These are phyloP conservation scores for Leptonema lineaticorne DNA, from an alignment of 1,140 invertebrate genomes.

Conservation along the genomic window DNA sequence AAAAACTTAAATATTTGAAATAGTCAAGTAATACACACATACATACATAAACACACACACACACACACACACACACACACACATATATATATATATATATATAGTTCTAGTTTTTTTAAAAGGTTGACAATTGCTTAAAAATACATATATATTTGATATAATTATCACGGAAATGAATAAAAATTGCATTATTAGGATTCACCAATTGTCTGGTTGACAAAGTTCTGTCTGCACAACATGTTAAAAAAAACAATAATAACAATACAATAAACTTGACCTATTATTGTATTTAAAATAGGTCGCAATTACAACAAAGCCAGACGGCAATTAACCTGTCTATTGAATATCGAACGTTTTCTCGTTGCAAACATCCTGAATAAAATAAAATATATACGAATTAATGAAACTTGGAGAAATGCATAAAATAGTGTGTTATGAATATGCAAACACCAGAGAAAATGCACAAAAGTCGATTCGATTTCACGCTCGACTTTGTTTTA, in stretches of 20 bases:
- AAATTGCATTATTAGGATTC: too few species aligned
- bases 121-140: too few species aligned
- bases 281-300: slow-evolving; percentile 26
- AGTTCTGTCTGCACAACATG: not conserved
- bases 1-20: too few species aligned
- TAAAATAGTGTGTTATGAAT: not conserved
- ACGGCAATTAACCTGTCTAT: slow-evolving; percentile 4
- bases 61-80: too few species aligned
- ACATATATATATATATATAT: too few species aligned
- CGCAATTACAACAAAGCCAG: not conserved
- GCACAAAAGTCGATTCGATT: not conserved
- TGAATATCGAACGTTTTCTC: not conserved
- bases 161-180: too few species aligned
- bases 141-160: too few species aligned
- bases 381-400: not conserved
- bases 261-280: slow-evolving; percentile 18
- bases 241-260: too few species aligned
- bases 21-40: too few species aligned
- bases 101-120: too few species aligned
- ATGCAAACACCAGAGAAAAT: not conserved
- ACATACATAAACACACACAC: too few species aligned
- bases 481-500: not conserved
- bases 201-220: not conserved
- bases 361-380: not conserved
- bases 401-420: not conserved